A percentile compares a stretch with the other conserved stretches of the same genome.
These are phyloP conservation scores for Phalacrocorax pelagicus DNA, from an alignment of 2,113 vertebrate species.

Conservation along the genomic window DNA sequence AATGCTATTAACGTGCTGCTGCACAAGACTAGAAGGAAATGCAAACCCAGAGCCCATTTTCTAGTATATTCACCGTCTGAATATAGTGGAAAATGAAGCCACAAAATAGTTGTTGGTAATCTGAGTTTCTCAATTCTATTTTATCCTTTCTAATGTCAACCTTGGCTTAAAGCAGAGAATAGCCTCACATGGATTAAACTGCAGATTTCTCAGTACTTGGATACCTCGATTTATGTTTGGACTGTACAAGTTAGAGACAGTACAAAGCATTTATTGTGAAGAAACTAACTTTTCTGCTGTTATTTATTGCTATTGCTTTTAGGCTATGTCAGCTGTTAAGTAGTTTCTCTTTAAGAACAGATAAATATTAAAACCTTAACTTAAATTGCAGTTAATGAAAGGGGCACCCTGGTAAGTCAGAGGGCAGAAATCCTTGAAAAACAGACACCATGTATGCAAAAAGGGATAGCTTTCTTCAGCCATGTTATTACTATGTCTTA, in stretches of 20 bases:
- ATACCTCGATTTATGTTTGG: background rate
- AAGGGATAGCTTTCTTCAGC: background rate
- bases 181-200: background rate
- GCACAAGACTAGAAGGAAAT: constrained; percentile 21
- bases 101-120: background rate
- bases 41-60: background rate
- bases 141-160: background rate
- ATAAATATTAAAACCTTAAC: constrained; percentile 10
- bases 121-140: background rate
- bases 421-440: background rate
- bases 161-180: background rate
- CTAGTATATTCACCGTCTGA: background rate
- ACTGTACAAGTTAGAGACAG: background rate
- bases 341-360: background rate
- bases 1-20: constrained; percentile 28
- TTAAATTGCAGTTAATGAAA: background rate
- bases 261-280: background rate
- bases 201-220: background rate
- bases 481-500: background rate
- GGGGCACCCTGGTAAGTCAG: background rate
- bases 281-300: background rate
- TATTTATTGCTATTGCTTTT: background rate
- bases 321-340: background rate
- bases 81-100: background rate
- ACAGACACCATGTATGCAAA: background rate